Conservation (phyloP, 2,888 invertebrate genomes). For the Polyommatus icarus region DNA sequence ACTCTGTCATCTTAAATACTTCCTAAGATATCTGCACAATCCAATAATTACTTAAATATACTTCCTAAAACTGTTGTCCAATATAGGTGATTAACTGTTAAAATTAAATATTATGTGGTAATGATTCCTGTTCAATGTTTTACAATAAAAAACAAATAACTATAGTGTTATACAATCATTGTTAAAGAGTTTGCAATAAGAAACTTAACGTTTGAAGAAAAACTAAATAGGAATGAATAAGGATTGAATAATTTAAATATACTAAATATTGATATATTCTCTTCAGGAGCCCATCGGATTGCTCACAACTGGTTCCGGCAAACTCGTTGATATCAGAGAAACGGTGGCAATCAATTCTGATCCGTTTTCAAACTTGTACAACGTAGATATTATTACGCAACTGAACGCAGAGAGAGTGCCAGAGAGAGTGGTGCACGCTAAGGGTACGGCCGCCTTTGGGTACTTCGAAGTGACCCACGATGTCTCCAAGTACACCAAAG, state of each 20-base stretch:
- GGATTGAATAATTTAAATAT: background rate
- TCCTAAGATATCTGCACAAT: too few species aligned
- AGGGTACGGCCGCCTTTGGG: slow-evolving; percentile 92
- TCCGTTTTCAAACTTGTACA: slow-evolving; percentile 46
- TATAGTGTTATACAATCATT: too few species aligned
- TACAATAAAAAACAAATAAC: too few species aligned
- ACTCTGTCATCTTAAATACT: too few species aligned
- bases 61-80: too few species aligned
- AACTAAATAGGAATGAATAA: too few species aligned
- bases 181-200: too few species aligned
- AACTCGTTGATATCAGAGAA: slow-evolving; percentile 86
- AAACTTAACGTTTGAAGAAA: too few species aligned
- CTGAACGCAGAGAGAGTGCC: slow-evolving; percentile 93
- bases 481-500: slow-evolving; percentile 86
- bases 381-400: slow-evolving; percentile 74
- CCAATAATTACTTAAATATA: too few species aligned
- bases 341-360: slow-evolving; percentile 87
- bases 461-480: slow-evolving; percentile 92
- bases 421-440: slow-evolving; percentile 94
- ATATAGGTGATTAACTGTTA: too few species aligned
- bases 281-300: slow-evolving; percentile 74
- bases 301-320: slow-evolving; percentile 87
- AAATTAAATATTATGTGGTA: too few species aligned
- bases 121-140: too few species aligned
- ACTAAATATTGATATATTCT: slow-evolving; percentile 12